phyloP scores from a whole-genome alignment of 2,797 vertebrate genomes.

The Oophaga sylvatica region DNA sequence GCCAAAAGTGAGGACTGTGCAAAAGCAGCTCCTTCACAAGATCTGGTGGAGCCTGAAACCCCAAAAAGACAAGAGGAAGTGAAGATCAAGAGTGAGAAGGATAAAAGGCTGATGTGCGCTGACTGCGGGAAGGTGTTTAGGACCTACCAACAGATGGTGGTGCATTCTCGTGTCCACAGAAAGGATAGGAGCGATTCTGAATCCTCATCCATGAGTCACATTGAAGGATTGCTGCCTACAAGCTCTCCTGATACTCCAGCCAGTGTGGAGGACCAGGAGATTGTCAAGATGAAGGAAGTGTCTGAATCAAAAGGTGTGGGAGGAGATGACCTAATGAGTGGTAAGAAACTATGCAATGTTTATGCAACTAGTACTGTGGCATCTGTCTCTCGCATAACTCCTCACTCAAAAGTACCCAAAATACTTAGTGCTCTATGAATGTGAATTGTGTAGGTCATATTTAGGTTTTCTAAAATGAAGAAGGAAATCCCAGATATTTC shows the following conservation, averaged over 20 bases:
- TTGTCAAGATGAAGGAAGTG: slow-evolving; percentile 74
- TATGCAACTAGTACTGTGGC: too few relatives aligned
- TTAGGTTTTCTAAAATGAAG: background rate
- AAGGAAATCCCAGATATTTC: background rate
- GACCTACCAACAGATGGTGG: slow-evolving; percentile 95
- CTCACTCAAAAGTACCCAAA: background rate
- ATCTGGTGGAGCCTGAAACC: slow-evolving; percentile 68
- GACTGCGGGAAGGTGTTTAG: slow-evolving; percentile 92
- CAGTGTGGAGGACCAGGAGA: slow-evolving; percentile 70
- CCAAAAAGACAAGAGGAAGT: slow-evolving; percentile 70
- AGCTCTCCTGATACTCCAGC: slow-evolving; percentile 69
- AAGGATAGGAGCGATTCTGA: slow-evolving; percentile 80
- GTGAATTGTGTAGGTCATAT: too few relatives aligned
- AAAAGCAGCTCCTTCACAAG: slow-evolving; percentile 66
- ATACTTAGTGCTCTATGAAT: too few relatives aligned
- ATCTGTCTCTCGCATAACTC: background rate
- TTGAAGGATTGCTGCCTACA: slow-evolving; percentile 73
- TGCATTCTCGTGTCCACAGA: slow-evolving; percentile 94
- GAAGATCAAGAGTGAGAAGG: slow-evolving; percentile 76
- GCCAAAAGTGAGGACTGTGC: slow-evolving; percentile 67
- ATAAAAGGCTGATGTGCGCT: slow-evolving; percentile 88
- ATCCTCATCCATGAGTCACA: slow-evolving; percentile 74
- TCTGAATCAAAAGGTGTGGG: slow-evolving; percentile 82
- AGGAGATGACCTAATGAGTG: background rate
- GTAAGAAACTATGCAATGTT: slow-evolving; percentile 5